Conservation (phyloP, 35 echinoderm and acorn worm genomes). For the Apostichopus japonicus region DNA sequence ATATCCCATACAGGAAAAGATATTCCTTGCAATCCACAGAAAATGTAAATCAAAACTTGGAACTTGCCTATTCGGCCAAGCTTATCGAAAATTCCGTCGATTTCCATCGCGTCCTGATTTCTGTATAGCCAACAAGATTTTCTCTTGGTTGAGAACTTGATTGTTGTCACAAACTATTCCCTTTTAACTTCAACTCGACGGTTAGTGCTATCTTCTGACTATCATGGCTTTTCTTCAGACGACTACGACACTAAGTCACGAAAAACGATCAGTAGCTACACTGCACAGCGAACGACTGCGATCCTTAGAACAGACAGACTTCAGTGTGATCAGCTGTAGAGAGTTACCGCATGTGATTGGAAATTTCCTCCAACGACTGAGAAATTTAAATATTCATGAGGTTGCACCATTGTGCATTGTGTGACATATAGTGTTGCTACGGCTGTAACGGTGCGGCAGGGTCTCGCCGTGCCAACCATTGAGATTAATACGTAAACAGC, state of each 20-base stretch:
- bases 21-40: slow-evolving; percentile 50
- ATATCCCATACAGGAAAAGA: slow-evolving; percentile 47
- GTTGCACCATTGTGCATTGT: not conserved
- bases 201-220: too few relatives aligned
- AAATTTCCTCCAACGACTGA: slow-evolving; percentile 4
- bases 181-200: too few relatives aligned
- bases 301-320: too few relatives aligned
- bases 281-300: too few relatives aligned
- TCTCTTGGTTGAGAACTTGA: too few relatives aligned
- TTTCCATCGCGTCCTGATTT: slow-evolving; percentile 23
- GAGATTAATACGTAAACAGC: not conserved
- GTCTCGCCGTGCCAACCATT: not conserved
- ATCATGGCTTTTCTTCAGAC: too few relatives aligned
- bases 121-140: too few relatives aligned
- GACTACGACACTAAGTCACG: too few relatives aligned
- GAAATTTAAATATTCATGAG: slow-evolving; percentile 22
- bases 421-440: not conserved
- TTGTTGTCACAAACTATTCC: too few relatives aligned
- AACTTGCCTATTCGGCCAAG: slow-evolving; percentile 21
- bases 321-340: not conserved
- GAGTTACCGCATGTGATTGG: slow-evolving; percentile 40
- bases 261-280: too few relatives aligned
- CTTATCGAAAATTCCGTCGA: slow-evolving; percentile 27
- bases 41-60: slow-evolving; percentile 44
- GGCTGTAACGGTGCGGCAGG: too few relatives aligned